phyloP scores from a whole-genome alignment of 2,888 invertebrate genomes.

The Stegophylla sp. region DNA sequence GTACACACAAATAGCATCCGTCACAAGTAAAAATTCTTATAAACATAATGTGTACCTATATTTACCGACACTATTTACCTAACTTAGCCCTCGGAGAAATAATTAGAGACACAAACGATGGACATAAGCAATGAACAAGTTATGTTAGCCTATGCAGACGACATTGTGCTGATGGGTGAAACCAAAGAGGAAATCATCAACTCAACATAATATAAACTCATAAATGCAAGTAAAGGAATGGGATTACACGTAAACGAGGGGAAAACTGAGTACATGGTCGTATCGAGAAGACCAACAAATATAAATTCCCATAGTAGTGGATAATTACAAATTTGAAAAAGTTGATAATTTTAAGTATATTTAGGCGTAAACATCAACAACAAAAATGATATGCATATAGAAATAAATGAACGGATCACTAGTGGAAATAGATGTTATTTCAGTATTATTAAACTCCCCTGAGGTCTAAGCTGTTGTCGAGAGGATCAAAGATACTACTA shows the following conservation, averaged over 20 bases:
- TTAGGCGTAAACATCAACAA: background rate
- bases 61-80: too few species aligned
- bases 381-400: conserved; percentile 13
- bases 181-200: background rate
- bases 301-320: background rate
- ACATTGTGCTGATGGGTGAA: too few species aligned
- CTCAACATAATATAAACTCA: too few species aligned
- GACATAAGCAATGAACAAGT: too few species aligned
- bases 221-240: background rate
- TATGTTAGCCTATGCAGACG: too few species aligned
- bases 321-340: too few species aligned
- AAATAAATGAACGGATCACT: conserved; percentile 9
- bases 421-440: conserved; percentile 2
- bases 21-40: too few species aligned
- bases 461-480: conserved; percentile 1
- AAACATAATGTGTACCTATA: too few species aligned
- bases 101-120: too few species aligned
- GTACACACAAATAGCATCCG: too few species aligned
- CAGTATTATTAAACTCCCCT: background rate
- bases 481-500: background rate
- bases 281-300: conserved; percentile 4
- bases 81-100: too few species aligned
- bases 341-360: too few species aligned
- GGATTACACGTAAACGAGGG: background rate
- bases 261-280: background rate